phyloP scores from a whole-genome alignment of 2,888 invertebrate genomes.

The Meta bourneti region DNA sequence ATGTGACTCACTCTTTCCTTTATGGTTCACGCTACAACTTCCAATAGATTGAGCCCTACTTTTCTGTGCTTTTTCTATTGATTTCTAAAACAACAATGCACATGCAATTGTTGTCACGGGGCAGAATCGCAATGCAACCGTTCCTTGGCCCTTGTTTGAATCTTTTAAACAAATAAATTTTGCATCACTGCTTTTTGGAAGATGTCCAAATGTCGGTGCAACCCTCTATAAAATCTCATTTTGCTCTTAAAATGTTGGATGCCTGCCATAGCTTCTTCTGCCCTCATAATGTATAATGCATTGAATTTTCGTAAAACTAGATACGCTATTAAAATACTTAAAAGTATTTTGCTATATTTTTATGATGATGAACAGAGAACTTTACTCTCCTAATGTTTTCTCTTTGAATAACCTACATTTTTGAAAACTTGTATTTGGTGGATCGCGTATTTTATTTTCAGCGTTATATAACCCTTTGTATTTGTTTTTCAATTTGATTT shows the following conservation, averaged over 20 bases:
- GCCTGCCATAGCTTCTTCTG: slow-evolving; percentile 26
- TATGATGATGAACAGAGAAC: background rate
- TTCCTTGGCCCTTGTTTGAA: slow-evolving; percentile 37
- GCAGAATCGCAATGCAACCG: background rate
- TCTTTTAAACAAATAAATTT: slow-evolving; percentile 68
- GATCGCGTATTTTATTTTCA: background rate
- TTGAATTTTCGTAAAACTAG: slow-evolving; percentile 22
- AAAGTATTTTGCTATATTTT: slow-evolving; percentile 17
- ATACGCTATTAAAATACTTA: slow-evolving; percentile 26
- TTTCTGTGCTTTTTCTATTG: background rate
- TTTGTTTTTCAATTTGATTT: background rate
- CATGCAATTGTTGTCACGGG: slow-evolving; percentile 6
- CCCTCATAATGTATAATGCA: slow-evolving; percentile 6
- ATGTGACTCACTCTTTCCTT: background rate
- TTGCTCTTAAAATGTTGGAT: slow-evolving; percentile 61
- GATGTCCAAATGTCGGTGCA: slow-evolving; percentile 48
- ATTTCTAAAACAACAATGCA: slow-evolving; percentile 22
- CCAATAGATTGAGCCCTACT: background rate
- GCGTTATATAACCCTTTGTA: background rate
- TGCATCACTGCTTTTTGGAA: slow-evolving; percentile 60
- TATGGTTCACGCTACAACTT: background rate
- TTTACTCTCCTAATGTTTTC: background rate
- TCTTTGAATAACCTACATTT: background rate
- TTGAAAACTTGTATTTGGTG: background rate
- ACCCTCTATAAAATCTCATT: slow-evolving; percentile 60